Evolutionary conservation across 2,113 vertebrate species (phyloP).

Genomic region (Symphodus melops): DNA sequence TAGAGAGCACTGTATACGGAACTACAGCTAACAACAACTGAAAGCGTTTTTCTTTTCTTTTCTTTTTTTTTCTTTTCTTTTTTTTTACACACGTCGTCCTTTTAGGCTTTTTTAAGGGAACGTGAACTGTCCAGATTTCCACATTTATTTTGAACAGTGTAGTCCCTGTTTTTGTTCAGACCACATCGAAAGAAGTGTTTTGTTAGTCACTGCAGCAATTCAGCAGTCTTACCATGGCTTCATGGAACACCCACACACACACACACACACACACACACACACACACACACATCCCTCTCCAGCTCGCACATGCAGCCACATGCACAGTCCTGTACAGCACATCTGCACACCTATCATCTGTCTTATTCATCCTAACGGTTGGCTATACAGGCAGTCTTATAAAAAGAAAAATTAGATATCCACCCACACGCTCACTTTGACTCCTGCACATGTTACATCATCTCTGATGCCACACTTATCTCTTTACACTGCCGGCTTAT

Average conservation of each 20-base stretch:
- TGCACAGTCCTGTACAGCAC: slow-evolving; percentile 33
- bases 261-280: slow-evolving; percentile 25
- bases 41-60: slow-evolving; percentile 21
- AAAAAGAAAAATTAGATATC: slow-evolving; percentile 66
- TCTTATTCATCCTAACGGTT: slow-evolving; percentile 40
- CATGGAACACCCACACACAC: slow-evolving; percentile 63
- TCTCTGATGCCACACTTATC: slow-evolving; percentile 60
- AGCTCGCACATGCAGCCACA: slow-evolving; percentile 46
- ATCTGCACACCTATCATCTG: slow-evolving; percentile 45
- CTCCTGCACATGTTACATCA: slow-evolving; percentile 81
- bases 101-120: slow-evolving; percentile 7
- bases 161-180: slow-evolving; percentile 50
- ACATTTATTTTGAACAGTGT: slow-evolving; percentile 34
- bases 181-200: slow-evolving; percentile 44
- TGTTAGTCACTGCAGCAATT: slow-evolving; percentile 60
- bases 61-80: too few species aligned
- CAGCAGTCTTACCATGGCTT: slow-evolving; percentile 56
- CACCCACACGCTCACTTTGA: slow-evolving; percentile 69
- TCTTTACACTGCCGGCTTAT: slow-evolving; percentile 41
- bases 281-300: slow-evolving; percentile 8
- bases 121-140: slow-evolving; percentile 11
- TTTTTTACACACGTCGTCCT: slow-evolving; percentile 13
- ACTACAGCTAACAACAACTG: slow-evolving; percentile 3
- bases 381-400: slow-evolving; percentile 59
- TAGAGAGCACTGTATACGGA: slow-evolving; percentile 2